Percentiles rank a stretch among this genome's conserved stretches.
phyloP scores from a whole-genome alignment of 2,797 vertebrate genomes.

The Arctocebus calabarensis region DNA sequence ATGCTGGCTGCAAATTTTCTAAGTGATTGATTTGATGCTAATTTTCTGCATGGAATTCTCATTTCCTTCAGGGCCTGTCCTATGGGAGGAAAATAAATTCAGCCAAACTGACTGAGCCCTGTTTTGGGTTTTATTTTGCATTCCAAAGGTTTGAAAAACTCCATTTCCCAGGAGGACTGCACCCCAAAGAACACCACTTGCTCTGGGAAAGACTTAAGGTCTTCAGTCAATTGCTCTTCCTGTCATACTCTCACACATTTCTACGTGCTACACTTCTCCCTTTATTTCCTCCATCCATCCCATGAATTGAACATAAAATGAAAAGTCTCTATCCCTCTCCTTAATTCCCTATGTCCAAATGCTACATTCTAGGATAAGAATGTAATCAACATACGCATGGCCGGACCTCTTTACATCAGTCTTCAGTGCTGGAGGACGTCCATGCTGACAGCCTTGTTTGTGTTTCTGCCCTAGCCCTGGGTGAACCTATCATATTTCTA shows the following conservation, averaged over 20 bases:
- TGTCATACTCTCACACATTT: neutral
- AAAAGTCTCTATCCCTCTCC: neutral
- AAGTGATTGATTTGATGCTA: slow-evolving; percentile 74
- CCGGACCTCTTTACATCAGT: fast-evolving
- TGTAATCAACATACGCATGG: neutral
- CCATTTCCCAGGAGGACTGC: neutral
- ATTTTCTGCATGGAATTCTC: slow-evolving; percentile 61
- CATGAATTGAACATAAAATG: neutral
- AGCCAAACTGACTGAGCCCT: slow-evolving; percentile 39
- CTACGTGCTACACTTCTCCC: neutral
- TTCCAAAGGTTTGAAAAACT: slow-evolving; percentile 33
- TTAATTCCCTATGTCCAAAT: neutral
- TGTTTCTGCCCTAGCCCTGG: neutral
- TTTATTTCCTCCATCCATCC: neutral
- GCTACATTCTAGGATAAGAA: neutral
- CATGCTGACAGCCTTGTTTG: fast-evolving
- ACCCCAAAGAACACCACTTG: slow-evolving; percentile 9
- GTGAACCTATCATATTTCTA: neutral
- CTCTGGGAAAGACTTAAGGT: slow-evolving; percentile 10
- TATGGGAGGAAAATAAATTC: slow-evolving; percentile 39
- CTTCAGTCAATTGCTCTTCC: neutral
- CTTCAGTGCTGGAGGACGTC: neutral
- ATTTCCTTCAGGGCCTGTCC: slow-evolving; percentile 22
- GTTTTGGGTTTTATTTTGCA: slow-evolving; percentile 56
- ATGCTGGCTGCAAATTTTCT: slow-evolving; percentile 60